Evolutionary conservation across 2,888 invertebrate species (phyloP).

Genomic region (Smittia aterrima): DNA sequence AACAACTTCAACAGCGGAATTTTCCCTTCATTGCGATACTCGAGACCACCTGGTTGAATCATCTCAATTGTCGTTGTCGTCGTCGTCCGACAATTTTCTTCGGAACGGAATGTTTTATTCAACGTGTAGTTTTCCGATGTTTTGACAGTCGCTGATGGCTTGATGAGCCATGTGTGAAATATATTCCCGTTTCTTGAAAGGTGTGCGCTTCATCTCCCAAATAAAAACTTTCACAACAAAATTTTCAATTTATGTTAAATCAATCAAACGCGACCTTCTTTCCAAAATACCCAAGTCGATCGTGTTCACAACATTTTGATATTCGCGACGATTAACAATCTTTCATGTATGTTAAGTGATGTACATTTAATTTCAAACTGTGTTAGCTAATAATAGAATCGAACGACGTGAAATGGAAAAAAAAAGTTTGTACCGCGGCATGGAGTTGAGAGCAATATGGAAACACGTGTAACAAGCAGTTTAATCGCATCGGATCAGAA

Average conservation of each 20-base stretch:
- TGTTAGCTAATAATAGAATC: conserved; percentile 5
- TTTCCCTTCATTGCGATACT: neutral
- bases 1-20: neutral
- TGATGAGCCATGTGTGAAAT: conserved; percentile 3
- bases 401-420: too few species aligned
- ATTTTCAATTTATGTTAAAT: neutral
- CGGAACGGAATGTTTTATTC: neutral
- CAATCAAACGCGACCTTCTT: conserved; percentile 4
- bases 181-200: neutral
- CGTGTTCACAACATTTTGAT: neutral
- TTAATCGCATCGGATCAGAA: neutral
- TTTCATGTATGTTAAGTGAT: neutral
- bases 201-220: neutral
- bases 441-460: neutral
- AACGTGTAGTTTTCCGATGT: neutral
- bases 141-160: conserved; percentile 8
- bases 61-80: conserved; percentile 29
- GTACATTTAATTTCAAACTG: neutral
- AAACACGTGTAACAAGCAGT: neutral
- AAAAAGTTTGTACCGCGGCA: too few species aligned
- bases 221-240: neutral
- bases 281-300: neutral
- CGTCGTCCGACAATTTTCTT: conserved; percentile 20
- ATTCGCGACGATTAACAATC: neutral
- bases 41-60: conserved; percentile 27